A percentile compares a stretch with the other conserved stretches of the same genome.
These are phyloP conservation scores for Anableps anableps DNA, from an alignment of 2,797 vertebrate genomes.

Conservation along the genomic window DNA sequence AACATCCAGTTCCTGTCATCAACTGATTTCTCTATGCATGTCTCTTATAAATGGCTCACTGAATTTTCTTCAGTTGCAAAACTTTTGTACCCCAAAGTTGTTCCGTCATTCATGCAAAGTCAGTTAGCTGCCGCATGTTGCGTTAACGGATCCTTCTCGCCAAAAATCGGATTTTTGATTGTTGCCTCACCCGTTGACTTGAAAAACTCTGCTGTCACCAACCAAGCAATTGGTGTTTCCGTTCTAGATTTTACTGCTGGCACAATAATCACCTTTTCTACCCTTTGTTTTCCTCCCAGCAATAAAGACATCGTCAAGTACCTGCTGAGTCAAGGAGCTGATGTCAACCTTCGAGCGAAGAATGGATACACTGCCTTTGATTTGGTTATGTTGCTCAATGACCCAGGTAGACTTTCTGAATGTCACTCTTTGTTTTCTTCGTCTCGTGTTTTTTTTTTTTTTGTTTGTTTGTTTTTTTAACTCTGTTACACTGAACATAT, in stretches of 20 bases:
- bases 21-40: not conserved
- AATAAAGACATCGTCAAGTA: constrained; percentile 97
- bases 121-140: not conserved
- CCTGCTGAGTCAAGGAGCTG: constrained; percentile 91
- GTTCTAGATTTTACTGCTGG: not conserved
- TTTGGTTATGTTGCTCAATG: constrained; percentile 95
- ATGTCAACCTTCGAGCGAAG: constrained; percentile 93
- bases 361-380: constrained; percentile 98
- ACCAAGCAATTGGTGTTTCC: not conserved
- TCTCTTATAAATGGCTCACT: not conserved
- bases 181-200: not conserved
- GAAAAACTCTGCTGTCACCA: not conserved
- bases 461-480: no score
- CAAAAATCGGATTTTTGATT: no score
- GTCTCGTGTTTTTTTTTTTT: not conserved
- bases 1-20: not conserved
- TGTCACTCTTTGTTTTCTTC: not conserved
- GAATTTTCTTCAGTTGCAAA: not conserved
- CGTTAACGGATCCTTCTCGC: no score
- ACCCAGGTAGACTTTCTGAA: constrained; percentile 79
- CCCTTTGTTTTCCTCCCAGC: constrained; percentile 62
- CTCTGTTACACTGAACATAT: not conserved
- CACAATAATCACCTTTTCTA: not conserved
- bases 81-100: not conserved
- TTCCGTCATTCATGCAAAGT: not conserved